These are phyloP conservation scores for Rosalia funebris DNA, from an alignment of 2,888 invertebrate species.

Conservation along the genomic window DNA sequence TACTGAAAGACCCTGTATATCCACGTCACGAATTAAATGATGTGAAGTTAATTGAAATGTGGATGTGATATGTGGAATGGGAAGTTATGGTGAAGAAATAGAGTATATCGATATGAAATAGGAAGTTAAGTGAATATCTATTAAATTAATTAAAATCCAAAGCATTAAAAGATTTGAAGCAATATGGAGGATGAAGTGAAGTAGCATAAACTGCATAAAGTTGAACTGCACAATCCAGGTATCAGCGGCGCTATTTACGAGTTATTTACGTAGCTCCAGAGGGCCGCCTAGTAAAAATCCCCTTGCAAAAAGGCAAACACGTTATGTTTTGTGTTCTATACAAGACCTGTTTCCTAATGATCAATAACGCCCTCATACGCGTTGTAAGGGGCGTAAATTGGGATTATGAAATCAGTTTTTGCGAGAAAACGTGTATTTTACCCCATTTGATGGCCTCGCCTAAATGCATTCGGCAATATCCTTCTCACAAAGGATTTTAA, in stretches of 20 bases:
- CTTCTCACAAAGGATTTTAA: neutral
- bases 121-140: too few species aligned
- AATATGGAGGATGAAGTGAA: too few species aligned
- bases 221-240: too few species aligned
- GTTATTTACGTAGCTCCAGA: neutral
- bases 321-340: slow-evolving; percentile 9
- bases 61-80: too few species aligned
- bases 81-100: too few species aligned
- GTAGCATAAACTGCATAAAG: too few species aligned
- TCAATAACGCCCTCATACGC: slow-evolving; percentile 13
- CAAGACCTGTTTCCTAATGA: slow-evolving; percentile 12
- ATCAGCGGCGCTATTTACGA: neutral
- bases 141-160: too few species aligned
- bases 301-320: slow-evolving; percentile 9
- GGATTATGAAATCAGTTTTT: slow-evolving; percentile 19
- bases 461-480: slow-evolving; percentile 3
- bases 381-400: slow-evolving; percentile 9
- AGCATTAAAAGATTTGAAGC: too few species aligned
- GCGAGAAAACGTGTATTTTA: slow-evolving; percentile 8
- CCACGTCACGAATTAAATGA: too few species aligned
- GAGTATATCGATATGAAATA: too few species aligned
- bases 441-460: neutral
- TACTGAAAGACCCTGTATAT: too few species aligned
- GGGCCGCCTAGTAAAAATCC: slow-evolving; percentile 2
- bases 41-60: too few species aligned